Percentiles rank a stretch among this genome's conserved stretches.
phyloP scores from a whole-genome alignment of 2,797 vertebrate species.

The Platyrinchus mystaceus region DNA sequence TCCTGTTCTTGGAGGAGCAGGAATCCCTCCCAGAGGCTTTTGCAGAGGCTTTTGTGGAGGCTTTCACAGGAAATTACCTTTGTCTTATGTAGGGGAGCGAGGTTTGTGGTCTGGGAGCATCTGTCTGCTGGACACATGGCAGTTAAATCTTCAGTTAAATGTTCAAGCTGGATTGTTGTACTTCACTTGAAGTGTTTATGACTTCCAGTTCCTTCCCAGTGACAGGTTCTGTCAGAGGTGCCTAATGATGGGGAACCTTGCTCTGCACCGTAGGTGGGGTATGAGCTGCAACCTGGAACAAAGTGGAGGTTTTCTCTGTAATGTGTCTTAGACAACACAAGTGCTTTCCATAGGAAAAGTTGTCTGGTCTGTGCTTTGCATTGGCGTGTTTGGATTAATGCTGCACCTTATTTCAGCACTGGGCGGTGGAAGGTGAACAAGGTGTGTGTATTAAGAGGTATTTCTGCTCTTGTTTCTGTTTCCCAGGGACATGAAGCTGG shows the following conservation, averaged over 20 bases:
- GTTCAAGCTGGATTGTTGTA: neutral
- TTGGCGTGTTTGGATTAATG: neutral
- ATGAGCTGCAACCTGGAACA: neutral
- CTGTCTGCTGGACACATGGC: rapidly evolving
- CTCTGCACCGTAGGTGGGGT: neutral
- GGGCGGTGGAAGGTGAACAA: neutral
- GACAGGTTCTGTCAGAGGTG: neutral
- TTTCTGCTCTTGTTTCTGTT: constrained; percentile 52
- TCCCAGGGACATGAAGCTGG: constrained; percentile 90
- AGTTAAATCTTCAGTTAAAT: neutral
- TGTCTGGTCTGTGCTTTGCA: neutral
- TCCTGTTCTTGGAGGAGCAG: neutral
- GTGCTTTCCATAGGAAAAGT: neutral
- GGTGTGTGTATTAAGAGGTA: neutral
- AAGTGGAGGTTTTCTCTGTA: neutral
- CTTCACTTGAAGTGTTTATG: neutral
- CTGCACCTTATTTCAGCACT: neutral
- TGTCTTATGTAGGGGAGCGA: rapidly evolving
- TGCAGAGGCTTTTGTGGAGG: neutral
- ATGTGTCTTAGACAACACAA: neutral
- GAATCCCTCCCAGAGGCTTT: neutral
- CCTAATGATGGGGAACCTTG: neutral
- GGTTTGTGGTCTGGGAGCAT: neutral
- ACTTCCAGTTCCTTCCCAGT: neutral
- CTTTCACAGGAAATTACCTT: neutral